These are phyloP conservation scores for Epinephelus awoara DNA, from an alignment of 2,797 vertebrate species.

Conservation along the genomic window DNA sequence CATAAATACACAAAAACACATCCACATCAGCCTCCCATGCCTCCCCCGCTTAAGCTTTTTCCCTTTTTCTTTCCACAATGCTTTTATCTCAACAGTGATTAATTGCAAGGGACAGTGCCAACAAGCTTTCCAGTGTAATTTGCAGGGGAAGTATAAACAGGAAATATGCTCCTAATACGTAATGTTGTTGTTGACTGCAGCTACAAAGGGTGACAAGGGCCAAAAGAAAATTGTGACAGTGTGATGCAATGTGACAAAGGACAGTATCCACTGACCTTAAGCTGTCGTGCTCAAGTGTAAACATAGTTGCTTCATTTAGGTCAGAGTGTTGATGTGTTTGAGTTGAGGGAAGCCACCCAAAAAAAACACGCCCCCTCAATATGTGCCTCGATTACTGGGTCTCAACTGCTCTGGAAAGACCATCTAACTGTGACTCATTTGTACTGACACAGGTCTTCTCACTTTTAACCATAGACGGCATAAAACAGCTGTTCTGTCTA, in stretches of 20 bases:
- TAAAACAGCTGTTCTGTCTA: constrained; percentile 2
- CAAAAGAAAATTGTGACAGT: constrained; percentile 13
- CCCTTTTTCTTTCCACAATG: constrained; percentile 18
- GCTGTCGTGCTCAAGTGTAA: constrained; percentile 47
- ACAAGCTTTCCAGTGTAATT: constrained; percentile 69
- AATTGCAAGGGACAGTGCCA: constrained; percentile 71
- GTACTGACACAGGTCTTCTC: constrained; percentile 19
- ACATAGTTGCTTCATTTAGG: constrained; percentile 50
- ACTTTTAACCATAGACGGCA: background rate
- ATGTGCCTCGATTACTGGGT: constrained; percentile 21
- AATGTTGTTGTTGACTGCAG: constrained; percentile 39
- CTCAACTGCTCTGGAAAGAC: constrained; percentile 14
- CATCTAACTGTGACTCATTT: constrained; percentile 37
- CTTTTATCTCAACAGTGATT: constrained; percentile 70
- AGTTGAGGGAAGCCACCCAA: constrained; percentile 7
- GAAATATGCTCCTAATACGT: constrained; percentile 51
- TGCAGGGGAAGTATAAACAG: constrained; percentile 69
- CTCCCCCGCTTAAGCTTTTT: constrained; percentile 21
- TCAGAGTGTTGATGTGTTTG: constrained; percentile 11
- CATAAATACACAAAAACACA: constrained; percentile 47
- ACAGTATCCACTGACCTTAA: constrained; percentile 56
- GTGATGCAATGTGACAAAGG: constrained; percentile 65
- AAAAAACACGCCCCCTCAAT: background rate
- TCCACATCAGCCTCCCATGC: background rate
- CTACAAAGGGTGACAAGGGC: constrained; percentile 19